These are phyloP conservation scores for Lithophane ornitopus DNA, from an alignment of 2,888 invertebrate species.

Conservation along the genomic window DNA sequence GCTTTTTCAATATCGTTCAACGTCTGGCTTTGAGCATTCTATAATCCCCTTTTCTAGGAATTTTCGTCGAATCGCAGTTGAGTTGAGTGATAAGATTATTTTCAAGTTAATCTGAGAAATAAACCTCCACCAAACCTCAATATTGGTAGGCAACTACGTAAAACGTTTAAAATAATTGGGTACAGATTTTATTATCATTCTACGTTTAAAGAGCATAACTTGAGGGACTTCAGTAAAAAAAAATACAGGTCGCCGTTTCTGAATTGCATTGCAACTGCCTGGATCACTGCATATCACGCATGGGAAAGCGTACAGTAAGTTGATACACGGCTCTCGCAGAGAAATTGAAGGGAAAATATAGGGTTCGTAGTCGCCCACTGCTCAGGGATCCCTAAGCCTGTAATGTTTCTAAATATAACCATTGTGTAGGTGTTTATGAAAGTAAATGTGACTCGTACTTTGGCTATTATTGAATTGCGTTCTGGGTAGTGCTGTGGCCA, in stretches of 20 bases:
- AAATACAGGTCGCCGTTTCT: not conserved
- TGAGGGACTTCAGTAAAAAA: not conserved
- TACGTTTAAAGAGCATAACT: not conserved
- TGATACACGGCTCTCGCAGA: not conserved
- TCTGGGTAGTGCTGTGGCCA: conserved; percentile 27
- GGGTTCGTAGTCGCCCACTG: not conserved
- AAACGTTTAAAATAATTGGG: not conserved
- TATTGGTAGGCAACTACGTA: not conserved
- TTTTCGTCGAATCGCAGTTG: conserved; percentile 31
- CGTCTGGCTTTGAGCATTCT: conserved; percentile 36
- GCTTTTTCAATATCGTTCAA: conserved; percentile 50
- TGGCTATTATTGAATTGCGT: conserved; percentile 54
- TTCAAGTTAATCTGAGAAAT: conserved; percentile 27
- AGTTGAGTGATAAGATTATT: conserved; percentile 35
- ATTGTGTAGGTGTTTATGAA: conserved; percentile 53
- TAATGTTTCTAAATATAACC: conserved; percentile 52
- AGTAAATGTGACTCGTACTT: conserved; percentile 33
- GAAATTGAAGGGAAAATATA: conserved; percentile 19
- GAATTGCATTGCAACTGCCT: conserved; percentile 9
- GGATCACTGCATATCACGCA: conserved; percentile 6
- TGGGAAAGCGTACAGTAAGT: not conserved
- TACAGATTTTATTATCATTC: not conserved
- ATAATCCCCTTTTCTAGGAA: conserved; percentile 37
- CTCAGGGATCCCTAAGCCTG: conserved; percentile 24
- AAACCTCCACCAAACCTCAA: conserved; percentile 17